phyloP scores from a whole-genome alignment of 2,888 invertebrate species.

The Parapristionchus giblindavisi region DNA sequence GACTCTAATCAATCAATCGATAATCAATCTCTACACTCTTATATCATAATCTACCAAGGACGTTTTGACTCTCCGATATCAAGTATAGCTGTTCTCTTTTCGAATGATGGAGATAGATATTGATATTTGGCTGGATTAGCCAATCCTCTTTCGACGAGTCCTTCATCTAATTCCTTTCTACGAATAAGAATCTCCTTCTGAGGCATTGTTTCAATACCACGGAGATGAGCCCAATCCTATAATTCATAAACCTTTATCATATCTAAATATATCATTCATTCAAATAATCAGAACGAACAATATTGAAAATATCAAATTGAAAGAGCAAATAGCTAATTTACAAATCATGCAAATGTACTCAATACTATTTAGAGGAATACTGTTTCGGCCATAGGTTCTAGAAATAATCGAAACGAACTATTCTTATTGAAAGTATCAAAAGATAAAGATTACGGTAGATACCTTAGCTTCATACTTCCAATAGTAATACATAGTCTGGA shows the following conservation, averaged over 20 bases:
- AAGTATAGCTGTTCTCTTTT: slow-evolving; percentile 61
- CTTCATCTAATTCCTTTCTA: slow-evolving; percentile 15
- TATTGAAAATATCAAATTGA: too few relatives aligned
- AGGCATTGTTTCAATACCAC: slow-evolving; percentile 60
- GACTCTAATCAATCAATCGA: too few relatives aligned
- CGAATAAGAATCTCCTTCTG: slow-evolving; percentile 49
- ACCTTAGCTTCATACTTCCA: slow-evolving; percentile 68
- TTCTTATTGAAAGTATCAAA: too few relatives aligned
- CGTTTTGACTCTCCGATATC: slow-evolving; percentile 62
- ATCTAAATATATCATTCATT: too few relatives aligned
- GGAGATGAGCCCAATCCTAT: slow-evolving; percentile 61
- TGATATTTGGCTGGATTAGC: slow-evolving; percentile 45
- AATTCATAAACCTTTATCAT: slow-evolving; percentile 7
- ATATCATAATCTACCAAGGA: slow-evolving; percentile 55
- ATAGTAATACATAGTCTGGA: slow-evolving; percentile 62
- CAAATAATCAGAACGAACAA: background rate
- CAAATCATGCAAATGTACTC: too few relatives aligned
- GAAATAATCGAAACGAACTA: background rate
- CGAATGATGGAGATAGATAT: slow-evolving; percentile 58
- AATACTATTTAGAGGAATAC: too few relatives aligned
- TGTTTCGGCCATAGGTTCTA: background rate
- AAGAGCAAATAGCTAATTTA: too few relatives aligned
- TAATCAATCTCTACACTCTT: slow-evolving; percentile 11
- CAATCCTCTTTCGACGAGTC: slow-evolving; percentile 41
- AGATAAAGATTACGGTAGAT: too few relatives aligned